phyloP scores from a whole-genome alignment of 2,797 vertebrate genomes.

The Gymnoscopelus microlampas region DNA sequence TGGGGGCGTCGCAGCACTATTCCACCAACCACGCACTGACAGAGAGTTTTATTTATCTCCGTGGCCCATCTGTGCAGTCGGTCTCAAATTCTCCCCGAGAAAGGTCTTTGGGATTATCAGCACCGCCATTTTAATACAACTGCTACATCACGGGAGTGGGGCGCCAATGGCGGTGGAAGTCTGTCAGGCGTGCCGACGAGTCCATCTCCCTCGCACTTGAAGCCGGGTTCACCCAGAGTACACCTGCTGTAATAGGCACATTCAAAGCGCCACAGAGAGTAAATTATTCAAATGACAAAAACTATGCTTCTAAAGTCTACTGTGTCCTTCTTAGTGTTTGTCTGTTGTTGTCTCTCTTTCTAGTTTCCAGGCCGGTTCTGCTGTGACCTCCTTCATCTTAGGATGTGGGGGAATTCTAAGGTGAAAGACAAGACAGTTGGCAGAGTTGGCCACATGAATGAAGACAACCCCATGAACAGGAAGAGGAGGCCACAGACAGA shows the following conservation, averaged over 20 bases:
- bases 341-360: conserved; percentile 50
- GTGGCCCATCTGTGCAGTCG: conserved; percentile 91
- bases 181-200: conserved; percentile 81
- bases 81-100: conserved; percentile 91
- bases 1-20: conserved; percentile 88
- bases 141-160: conserved; percentile 89
- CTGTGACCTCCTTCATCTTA: conserved; percentile 17
- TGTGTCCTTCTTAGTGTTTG: conserved; percentile 71
- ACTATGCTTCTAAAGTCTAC: conserved; percentile 76
- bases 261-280: conserved; percentile 67
- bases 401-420: background rate
- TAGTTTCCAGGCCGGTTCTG: conserved; percentile 38
- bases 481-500: background rate
- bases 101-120: conserved; percentile 94
- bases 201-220: conserved; percentile 75
- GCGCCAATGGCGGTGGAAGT: conserved; percentile 79
- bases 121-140: conserved; percentile 92
- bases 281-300: conserved; percentile 78
- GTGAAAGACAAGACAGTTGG: background rate
- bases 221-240: conserved; percentile 92
- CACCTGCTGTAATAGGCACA: conserved; percentile 83
- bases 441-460: conserved; percentile 12
- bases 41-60: conserved; percentile 93
- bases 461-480: background rate
- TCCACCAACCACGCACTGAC: conserved; percentile 87